Evolutionary conservation across 2,797 vertebrate species (phyloP), one percentile per base, ranked within the genome.

Genomic region (Onychomys arenicola): DNA sequence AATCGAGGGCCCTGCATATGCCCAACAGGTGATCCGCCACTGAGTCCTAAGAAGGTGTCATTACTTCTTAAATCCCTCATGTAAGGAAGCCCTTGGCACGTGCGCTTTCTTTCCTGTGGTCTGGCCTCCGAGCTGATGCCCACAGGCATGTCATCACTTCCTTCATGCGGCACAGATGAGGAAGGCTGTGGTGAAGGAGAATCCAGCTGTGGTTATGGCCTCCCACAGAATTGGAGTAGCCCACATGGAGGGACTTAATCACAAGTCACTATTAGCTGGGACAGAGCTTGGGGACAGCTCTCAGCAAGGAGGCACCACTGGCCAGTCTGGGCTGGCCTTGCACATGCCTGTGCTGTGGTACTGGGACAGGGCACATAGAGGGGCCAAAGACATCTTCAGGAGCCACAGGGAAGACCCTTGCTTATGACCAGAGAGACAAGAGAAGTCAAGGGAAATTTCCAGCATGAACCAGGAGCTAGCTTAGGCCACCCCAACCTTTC

Each of bases 141-240:
- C 10, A 25, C 1, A 25, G 52, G 12, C 4, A 1, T 25, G 10
- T 40, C 19, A n/a, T 49, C 34, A 3, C 32, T 23, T 80, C 43
- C 37, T 3, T 40, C 52, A 0, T 37, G 49, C 2, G 1, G 3
- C 1, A 1, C 11, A 27, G 27, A 81, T 0, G 0, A 40, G n/a
- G 4, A 16, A 34, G 63, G 46, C 88, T 80, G 1, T 5, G 2
- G 13, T 61, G 37, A 46, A 23, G n/a, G 86, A 87, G 71, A 92
- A 32, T 16, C 43, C 29, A 29, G 87, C 13, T 17, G 3, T 7
- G 34, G 6, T 37, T 14, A 55, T 32, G 57, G 80, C 75, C 19
- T 73, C 71, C 85, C 16, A 6, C n/a, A 71, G 32, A 89, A 23
- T 12, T 23, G 40, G n/a, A 59, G 16, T n/a, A 25, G 16, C 27